phyloP scores from a whole-genome alignment of 2,797 vertebrate species.

The Vipera latastei region DNA sequence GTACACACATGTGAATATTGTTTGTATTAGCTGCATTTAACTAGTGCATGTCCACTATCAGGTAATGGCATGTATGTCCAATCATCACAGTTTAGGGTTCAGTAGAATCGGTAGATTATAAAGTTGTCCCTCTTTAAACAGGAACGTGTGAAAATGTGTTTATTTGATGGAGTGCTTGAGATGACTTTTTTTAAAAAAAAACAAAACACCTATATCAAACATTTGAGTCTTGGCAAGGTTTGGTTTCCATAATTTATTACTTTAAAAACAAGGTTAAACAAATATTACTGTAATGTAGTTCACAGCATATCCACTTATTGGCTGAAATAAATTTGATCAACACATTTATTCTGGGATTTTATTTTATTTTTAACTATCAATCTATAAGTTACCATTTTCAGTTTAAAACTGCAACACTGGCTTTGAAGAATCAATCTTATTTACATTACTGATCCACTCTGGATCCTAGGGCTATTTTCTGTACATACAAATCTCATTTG shows the following conservation, averaged over 20 bases:
- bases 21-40: neutral
- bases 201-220: neutral
- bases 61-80: neutral
- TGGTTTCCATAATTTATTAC: neutral
- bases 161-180: neutral
- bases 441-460: neutral
- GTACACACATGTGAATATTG: neutral
- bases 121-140: neutral
- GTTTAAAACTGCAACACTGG: neutral
- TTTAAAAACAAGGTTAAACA: neutral
- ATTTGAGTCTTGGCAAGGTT: neutral
- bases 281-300: neutral
- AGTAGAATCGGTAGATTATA: neutral
- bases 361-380: neutral
- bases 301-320: neutral
- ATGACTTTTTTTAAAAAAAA: neutral
- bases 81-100: neutral
- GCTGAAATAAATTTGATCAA: neutral
- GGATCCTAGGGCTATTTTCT: constrained; percentile 56
- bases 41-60: neutral
- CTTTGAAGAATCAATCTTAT: neutral
- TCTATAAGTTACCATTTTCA: neutral
- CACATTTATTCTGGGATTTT: neutral
- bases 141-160: neutral
- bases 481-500: constrained; percentile 15